phyloP scores from a whole-genome alignment of 2,888 invertebrate genomes.

The Pristionchus maxplancki region DNA sequence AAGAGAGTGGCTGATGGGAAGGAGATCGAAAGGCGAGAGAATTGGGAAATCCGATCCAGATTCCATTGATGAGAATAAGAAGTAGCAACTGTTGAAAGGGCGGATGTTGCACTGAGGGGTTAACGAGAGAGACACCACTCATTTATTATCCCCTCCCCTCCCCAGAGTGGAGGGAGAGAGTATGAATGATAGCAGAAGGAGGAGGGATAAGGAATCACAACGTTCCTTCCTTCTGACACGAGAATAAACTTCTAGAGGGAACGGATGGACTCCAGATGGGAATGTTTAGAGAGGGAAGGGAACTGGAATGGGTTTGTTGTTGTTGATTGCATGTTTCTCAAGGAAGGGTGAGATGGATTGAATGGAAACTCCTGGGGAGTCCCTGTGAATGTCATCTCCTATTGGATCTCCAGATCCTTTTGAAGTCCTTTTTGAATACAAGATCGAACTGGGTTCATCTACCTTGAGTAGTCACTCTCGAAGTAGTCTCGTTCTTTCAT shows the following conservation, averaged over 20 bases:
- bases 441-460: not conserved
- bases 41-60: not conserved
- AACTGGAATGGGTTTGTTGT: constrained; percentile 20
- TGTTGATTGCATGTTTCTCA: constrained; percentile 5
- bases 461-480: not conserved
- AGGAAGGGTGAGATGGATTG: not conserved
- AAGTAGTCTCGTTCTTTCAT: constrained; percentile 4
- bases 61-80: not conserved
- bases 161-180: not conserved
- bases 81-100: constrained; percentile 43
- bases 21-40: not conserved
- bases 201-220: constrained; percentile 27
- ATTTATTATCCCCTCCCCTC: constrained; percentile 15
- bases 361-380: not conserved
- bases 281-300: not conserved
- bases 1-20: not conserved
- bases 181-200: constrained; percentile 23
- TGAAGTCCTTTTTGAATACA: not conserved
- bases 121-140: constrained; percentile 12
- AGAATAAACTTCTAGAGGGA: not conserved
- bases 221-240: not conserved
- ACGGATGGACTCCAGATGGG: not conserved
- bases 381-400: not conserved
- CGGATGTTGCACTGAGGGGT: not conserved
- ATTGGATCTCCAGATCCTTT: not conserved